These are phyloP conservation scores for Chiroxiphia lanceolata DNA, from an alignment of 2,797 vertebrate genomes.

Conservation along the genomic window DNA sequence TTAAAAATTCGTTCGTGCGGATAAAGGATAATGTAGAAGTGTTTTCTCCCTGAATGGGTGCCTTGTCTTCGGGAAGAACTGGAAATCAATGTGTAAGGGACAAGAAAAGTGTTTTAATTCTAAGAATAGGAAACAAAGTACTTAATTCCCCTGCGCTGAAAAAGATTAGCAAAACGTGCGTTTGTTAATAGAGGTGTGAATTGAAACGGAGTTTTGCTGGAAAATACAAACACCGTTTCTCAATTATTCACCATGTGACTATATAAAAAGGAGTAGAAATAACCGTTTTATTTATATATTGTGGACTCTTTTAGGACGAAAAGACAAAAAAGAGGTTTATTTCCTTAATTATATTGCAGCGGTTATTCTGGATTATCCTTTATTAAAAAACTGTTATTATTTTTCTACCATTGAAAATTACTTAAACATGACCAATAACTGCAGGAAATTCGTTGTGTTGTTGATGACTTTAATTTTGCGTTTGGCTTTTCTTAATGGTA, in stretches of 20 bases:
- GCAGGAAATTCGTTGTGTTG: background rate
- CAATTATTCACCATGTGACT: background rate
- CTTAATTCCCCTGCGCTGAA: background rate
- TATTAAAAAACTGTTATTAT: background rate
- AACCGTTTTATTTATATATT: background rate
- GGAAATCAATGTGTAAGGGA: background rate
- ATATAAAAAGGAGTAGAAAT: background rate
- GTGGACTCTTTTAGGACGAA: background rate
- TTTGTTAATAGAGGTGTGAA: background rate
- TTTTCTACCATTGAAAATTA: background rate
- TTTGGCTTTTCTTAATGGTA: background rate
- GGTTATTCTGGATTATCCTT: background rate
- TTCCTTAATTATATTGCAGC: background rate
- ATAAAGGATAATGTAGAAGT: background rate
- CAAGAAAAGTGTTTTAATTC: background rate
- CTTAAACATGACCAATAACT: background rate
- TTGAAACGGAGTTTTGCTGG: background rate
- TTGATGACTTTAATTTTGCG: background rate
- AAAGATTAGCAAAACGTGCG: background rate
- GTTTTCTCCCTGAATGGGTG: background rate
- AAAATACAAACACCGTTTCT: background rate
- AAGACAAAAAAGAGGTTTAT: background rate
- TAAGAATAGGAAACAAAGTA: background rate
- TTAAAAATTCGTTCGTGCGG: slow-evolving; percentile 18
- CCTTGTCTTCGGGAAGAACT: background rate